Evolutionary conservation across 2,888 invertebrate species (phyloP).

Genomic region (Beris chalybata): DNA sequence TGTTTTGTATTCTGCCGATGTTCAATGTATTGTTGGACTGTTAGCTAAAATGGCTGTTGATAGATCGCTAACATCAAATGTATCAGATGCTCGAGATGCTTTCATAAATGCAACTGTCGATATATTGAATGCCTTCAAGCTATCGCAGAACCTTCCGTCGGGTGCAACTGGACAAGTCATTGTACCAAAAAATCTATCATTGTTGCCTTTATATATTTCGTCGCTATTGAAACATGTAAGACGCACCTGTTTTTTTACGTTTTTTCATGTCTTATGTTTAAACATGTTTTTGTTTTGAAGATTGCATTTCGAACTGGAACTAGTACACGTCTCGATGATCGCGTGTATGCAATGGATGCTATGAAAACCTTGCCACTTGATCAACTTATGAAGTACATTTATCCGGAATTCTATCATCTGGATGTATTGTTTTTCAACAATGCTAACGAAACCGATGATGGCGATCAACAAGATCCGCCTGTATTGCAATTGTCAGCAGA

Average conservation of each 20-base stretch:
- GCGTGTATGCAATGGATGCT: constrained; percentile 90
- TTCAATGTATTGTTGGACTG: constrained; percentile 89
- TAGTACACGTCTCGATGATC: constrained; percentile 88
- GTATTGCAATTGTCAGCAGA: constrained; percentile 84
- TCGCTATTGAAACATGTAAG: constrained; percentile 84
- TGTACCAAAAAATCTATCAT: constrained; percentile 74
- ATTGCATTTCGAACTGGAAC: constrained; percentile 86
- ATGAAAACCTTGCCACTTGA: constrained; percentile 85
- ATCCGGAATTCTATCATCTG: constrained; percentile 90
- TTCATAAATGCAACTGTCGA: constrained; percentile 94
- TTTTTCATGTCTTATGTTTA: background rate
- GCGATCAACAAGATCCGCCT: constrained; percentile 66
- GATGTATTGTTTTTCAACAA: constrained; percentile 67
- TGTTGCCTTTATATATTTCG: constrained; percentile 86
- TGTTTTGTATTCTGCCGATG: constrained; percentile 86
- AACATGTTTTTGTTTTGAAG: constrained; percentile 56
- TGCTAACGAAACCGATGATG: constrained; percentile 50
- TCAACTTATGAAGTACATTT: constrained; percentile 79
- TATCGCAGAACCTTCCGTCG: constrained; percentile 65
- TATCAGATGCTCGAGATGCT: constrained; percentile 94
- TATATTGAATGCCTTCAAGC: constrained; percentile 74
- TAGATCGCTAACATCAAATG: constrained; percentile 78
- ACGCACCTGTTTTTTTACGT: too few species aligned
- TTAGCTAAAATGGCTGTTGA: constrained; percentile 98
- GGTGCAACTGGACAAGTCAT: constrained; percentile 66